A percentile compares a stretch with the other conserved stretches of the same genome.
Conservation (phyloP, 2,797 vertebrate genomes). For the Acrossocheilus fasciatus region DNA sequence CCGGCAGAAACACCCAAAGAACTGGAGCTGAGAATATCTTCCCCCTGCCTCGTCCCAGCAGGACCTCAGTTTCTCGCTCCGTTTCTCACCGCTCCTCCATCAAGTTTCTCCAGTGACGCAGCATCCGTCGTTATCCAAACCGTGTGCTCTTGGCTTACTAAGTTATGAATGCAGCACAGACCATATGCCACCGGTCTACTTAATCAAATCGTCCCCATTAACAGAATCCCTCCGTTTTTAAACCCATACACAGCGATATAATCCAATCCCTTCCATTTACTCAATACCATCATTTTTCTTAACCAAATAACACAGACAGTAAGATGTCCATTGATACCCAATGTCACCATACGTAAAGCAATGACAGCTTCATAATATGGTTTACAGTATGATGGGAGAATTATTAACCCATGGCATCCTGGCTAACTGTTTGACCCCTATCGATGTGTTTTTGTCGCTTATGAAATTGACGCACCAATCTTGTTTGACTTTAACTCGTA, state of each 20-base stretch:
- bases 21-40: conserved; percentile 33
- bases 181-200: conserved; percentile 44
- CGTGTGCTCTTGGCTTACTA: conserved; percentile 4
- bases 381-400: conserved; percentile 45
- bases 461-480: neutral
- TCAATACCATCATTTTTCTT: conserved; percentile 61
- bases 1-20: neutral
- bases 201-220: conserved; percentile 61
- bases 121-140: conserved; percentile 15
- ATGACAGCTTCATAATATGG: conserved; percentile 51
- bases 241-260: conserved; percentile 50
- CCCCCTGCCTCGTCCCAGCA: conserved; percentile 45
- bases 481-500: conserved; percentile 77
- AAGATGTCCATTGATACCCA: conserved; percentile 56
- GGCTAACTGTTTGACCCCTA: conserved; percentile 25
- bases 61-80: neutral
- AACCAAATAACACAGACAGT: conserved; percentile 62
- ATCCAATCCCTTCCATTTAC: conserved; percentile 64
- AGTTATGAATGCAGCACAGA: conserved; percentile 48
- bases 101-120: conserved; percentile 1
- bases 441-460: conserved; percentile 17
- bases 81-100: neutral
- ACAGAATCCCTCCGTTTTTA: conserved; percentile 61
- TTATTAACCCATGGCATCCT: conserved; percentile 23
- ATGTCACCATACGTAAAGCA: conserved; percentile 50